Conservation (phyloP, 2,113 vertebrate genomes). For the Thermophis baileyi region DNA sequence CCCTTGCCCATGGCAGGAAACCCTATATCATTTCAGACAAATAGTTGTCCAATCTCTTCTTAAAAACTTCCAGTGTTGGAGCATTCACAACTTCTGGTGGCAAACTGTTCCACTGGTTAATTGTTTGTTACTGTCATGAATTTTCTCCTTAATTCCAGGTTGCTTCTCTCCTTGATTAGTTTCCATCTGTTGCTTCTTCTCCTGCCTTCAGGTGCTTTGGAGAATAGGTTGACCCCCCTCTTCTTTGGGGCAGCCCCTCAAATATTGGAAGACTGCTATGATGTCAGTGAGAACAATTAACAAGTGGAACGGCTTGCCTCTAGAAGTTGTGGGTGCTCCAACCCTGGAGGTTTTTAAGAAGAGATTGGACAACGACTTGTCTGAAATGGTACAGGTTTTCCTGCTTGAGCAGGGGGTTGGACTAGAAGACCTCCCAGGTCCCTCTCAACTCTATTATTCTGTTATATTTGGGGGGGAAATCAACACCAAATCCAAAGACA, state of each 20-base stretch:
- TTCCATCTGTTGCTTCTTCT: background rate
- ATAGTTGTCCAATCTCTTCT: background rate
- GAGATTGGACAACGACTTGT: background rate
- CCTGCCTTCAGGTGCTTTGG: background rate
- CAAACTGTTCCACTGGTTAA: fast-evolving
- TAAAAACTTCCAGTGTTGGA: background rate
- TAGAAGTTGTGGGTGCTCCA: background rate
- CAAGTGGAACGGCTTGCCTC: background rate
- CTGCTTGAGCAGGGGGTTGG: background rate
- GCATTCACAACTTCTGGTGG: background rate
- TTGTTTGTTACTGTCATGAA: too few species aligned
- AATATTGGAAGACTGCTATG: background rate
- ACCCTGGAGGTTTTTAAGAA: background rate
- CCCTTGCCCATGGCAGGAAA: too few species aligned
- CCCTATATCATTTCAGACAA: background rate
- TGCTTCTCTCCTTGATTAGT: background rate
- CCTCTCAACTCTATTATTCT: background rate
- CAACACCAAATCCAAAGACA: background rate
- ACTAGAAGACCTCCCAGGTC: background rate
- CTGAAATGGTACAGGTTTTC: too few species aligned
- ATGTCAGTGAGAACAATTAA: background rate
- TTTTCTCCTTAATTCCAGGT: background rate
- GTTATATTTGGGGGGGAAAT: background rate
- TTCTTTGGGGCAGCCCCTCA: background rate
- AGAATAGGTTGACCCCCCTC: background rate